Percentiles rank a stretch among this genome's conserved stretches.
Conservation (phyloP, 1,140 invertebrate genomes). For the Aphaenogaster rudis region DNA sequence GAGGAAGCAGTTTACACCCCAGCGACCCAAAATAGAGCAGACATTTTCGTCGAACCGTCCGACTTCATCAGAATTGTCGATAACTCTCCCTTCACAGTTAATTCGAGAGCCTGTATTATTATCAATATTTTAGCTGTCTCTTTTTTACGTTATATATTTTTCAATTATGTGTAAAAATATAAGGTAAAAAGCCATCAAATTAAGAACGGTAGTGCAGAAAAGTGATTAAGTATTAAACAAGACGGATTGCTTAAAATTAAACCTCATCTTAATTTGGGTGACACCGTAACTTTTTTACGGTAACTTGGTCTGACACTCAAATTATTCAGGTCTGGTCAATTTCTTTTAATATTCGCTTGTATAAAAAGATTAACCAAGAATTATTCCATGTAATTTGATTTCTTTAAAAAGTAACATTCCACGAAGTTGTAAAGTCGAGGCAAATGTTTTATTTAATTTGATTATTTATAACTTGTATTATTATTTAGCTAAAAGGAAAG, state of each 20-base stretch:
- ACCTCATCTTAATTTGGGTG: too few relatives aligned
- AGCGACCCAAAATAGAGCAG: conserved; percentile 35
- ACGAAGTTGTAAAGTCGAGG: neutral
- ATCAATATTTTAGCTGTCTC: neutral
- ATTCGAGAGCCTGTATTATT: neutral
- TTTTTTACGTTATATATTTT: neutral
- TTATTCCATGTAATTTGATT: neutral
- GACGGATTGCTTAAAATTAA: neutral
- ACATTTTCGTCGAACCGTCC: conserved; percentile 35
- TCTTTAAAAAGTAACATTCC: neutral
- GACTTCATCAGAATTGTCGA: conserved; percentile 17
- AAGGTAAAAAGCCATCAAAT: neutral
- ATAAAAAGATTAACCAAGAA: neutral
- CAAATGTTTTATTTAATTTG: neutral
- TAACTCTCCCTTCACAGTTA: neutral
- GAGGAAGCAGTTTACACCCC: conserved; percentile 39
- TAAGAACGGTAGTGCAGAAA: neutral
- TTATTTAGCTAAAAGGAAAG: neutral
- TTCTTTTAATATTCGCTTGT: neutral
- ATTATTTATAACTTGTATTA: conserved; percentile 7
- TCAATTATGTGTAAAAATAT: neutral
- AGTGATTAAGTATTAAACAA: neutral
- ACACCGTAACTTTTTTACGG: neutral
- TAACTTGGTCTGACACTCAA: neutral
- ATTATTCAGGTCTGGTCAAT: neutral